These are phyloP conservation scores for Macaca mulatta DNA, from an alignment of 2,113 vertebrate species.

Conservation along the genomic window DNA sequence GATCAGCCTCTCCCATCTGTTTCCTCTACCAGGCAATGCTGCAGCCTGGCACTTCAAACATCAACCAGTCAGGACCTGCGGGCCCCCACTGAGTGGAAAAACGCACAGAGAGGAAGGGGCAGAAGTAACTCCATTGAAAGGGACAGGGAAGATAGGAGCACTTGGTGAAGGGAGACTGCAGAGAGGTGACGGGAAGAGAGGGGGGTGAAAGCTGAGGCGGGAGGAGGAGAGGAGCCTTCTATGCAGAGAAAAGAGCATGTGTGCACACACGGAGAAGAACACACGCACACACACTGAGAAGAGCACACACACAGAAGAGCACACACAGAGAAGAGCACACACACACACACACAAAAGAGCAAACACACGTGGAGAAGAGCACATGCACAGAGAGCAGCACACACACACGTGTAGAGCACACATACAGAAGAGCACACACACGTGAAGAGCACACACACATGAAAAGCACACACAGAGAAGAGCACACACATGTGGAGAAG, in stretches of 20 bases:
- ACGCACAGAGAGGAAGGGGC: fast-evolving
- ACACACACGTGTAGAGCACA: too few relatives aligned
- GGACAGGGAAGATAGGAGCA: neutral
- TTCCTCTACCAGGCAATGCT: neutral
- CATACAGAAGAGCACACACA: too few relatives aligned
- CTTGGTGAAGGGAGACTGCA: neutral
- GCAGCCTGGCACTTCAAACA: neutral
- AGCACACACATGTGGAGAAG: too few relatives aligned
- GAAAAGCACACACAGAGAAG: too few relatives aligned
- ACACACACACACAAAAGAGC: too few relatives aligned
- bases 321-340: too few relatives aligned
- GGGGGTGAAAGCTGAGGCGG: fast-evolving
- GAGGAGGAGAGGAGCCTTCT: neutral
- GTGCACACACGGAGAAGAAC: neutral
- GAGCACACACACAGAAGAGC: too few relatives aligned
- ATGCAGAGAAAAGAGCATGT: neutral
- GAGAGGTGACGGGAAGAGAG: fast-evolving
- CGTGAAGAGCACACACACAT: too few relatives aligned
- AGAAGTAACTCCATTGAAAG: fast-evolving
- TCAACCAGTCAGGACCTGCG: neutral
- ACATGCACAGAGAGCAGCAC: too few relatives aligned
- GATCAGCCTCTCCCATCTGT: neutral
- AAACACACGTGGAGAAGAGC: neutral
- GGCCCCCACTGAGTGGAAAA: neutral
- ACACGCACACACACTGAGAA: too few relatives aligned